Base-by-base conservation (phyloP, 2,797 vertebrate genomes). In the Apogon talboti region DNA sequence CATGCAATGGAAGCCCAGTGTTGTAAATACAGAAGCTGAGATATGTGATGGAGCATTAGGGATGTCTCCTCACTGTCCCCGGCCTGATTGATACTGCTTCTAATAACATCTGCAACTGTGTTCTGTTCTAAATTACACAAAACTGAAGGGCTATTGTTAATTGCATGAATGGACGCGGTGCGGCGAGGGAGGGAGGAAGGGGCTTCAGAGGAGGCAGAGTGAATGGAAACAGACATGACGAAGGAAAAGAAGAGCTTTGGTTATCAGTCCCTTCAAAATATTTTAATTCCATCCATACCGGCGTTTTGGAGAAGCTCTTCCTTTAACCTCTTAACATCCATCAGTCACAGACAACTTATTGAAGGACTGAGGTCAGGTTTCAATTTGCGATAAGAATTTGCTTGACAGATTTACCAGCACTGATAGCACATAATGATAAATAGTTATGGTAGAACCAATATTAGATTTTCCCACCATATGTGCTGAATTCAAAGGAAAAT, bases 21-120 rank as follows among this genome's bases (percentile, higher is more conserved):
- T 92, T 90, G 90, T 95, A 94, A 95, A 96, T 94, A 85, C 55
- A 48, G 78, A 72, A 71, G 79, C 60, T 6, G 52, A 67, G 81
- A 66, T 52, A 65, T 10, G 74, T 84, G 81, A 88, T 66, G 74
- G 79, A 52, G 71, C 83, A 83, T 87, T 84, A 91, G 79, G 78
- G 77, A 80, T 19, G 76, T 83, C 73, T 89, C 80, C 70, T 83
- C 71, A 83, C 79, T 80, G 90, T 93, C 93, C 94, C 83, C 87
- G 74, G 90, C 87, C 95, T 95, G 96, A 96, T 94, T 94, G 95
- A 96, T 95, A 79, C 81, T 5, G 9, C 54, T 88, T 91, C 93
- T 94, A 95, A 95, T 94, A 93, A 94, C 92, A 91, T 94, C 93
- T 94, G 94, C 91, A 92, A 93, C 92, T 85, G 90, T 73, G 92